Base-by-base conservation (phyloP, 2,888 invertebrate species). In the Bibio marci region DNA sequence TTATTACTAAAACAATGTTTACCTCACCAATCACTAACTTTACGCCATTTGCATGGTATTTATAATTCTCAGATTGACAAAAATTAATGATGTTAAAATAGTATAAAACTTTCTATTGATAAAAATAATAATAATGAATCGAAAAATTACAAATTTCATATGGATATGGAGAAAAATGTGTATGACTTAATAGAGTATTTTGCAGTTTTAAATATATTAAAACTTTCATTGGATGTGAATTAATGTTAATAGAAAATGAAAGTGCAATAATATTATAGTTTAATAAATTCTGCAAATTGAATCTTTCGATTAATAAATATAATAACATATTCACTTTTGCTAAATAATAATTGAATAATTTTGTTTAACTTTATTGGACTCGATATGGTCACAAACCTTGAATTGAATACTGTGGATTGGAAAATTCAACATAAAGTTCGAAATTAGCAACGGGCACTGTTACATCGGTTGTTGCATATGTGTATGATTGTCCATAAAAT, bases 401-500 rank as follows among this genome's bases (percentile, higher is more conserved):
- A n/a, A n/a, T n/a, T n/a, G n/a, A 70, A 46, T 65, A 64, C 46
- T 52, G 85, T 18, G 75, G 76, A 41, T 58, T 78, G 41, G 63
- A 63, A 37, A 68, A 73, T 37, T 67, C 67, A 41, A 57, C 63
- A 22, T 49, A 66, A 34, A 48, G 66, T 11, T 67, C 65, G 49
- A 63, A 69, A 47, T 55, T 76, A 22, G 69, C 80, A 38, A 67
- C 76, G 15, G 81, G 77, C 50, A 80, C 86, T 2, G 82, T 88
- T 38, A 85, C 86, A 10, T 92, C 92, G 65, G 79, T 88, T 5
- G 66, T 90, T 37, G 88, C 92, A 0, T 94, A 92, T 63, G 83
- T 82, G n/a, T n/a, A n/a, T n/a, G n/a, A n/a, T n/a, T 13, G 68
- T 91, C 19, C 91, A 94, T 59, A 94, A 94, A 65, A 66, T 86